Evolutionary conservation across 2,888 invertebrate species (phyloP), one percentile per base, ranked within the genome.

Genomic region (Drosophila sordidula): DNA sequence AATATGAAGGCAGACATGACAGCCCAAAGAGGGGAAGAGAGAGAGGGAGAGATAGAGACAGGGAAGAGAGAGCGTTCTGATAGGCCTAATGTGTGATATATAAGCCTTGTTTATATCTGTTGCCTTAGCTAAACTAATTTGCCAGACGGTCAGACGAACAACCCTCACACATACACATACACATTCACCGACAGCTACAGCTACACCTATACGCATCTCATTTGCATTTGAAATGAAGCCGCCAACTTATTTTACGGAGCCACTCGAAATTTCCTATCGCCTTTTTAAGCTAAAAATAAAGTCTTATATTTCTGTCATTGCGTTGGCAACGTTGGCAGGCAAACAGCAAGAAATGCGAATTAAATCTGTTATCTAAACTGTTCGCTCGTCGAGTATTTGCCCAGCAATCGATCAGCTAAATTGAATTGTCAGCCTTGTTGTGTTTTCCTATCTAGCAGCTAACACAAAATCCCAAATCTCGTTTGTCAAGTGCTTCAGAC

Each of bases 191-290:
- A 18, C 18, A 18, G 18, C 18, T 18, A 18, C 18, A 18, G 1
- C 39, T 57, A 14, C 47, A 39, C 39, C 26, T 8, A 50, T 36
- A 34, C 52, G 22, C 50, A 54, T 44, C 51, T 71, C 80, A 85
- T 89, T 89, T 89, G 84, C 84, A 85, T 85, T 89, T 86, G 61
- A 88, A 86, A 85, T 88, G 80, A 86, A 47, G 59, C 51, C 63
- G 65, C n/a, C 64, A 87, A 71, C 71, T 77, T 87, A 29, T 29
- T 89, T 74, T 71, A 89, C 84, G 65, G 64, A 67, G 69, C 50
- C 62, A 69, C 63, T 70, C 59, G 59, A 66, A 83, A 63, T 55
- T 70, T 62, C 58, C 47, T 78, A 62, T 55, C 39, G 50, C 11
- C n/a, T 54, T 49, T 38, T 38, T 39, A 8, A 22, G 14, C 22